Conservation (phyloP, 2,113 vertebrate species). For the Excalfactoria chinensis region DNA sequence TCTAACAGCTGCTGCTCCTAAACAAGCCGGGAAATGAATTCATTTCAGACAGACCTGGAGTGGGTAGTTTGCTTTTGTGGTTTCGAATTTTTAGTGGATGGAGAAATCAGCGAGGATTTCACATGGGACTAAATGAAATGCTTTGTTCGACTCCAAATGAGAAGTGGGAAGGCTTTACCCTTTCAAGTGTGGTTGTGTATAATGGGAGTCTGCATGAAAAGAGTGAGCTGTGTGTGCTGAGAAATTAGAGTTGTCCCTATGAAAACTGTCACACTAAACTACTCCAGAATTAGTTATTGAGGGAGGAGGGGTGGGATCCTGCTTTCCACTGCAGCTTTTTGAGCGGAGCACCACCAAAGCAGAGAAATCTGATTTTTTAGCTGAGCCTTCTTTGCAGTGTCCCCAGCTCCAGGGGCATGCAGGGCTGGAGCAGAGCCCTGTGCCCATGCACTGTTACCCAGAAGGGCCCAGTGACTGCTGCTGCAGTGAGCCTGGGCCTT, state of each 20-base stretch:
- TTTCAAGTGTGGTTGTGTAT: neutral
- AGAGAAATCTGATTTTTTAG: neutral
- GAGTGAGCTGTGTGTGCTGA: neutral
- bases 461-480: neutral
- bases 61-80: slow-evolving; percentile 31
- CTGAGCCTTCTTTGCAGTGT: neutral
- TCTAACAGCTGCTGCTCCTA: slow-evolving; percentile 11
- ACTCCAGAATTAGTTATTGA: neutral
- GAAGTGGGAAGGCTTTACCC: neutral
- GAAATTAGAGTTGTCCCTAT: neutral
- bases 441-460: neutral
- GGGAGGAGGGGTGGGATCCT: neutral
- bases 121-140: slow-evolving; percentile 16
- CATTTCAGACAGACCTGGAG: slow-evolving; percentile 26
- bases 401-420: neutral
- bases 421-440: neutral
- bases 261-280: neutral
- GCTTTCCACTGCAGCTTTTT: neutral
- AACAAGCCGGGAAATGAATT: slow-evolving; percentile 39
- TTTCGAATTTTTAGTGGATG: slow-evolving; percentile 27
- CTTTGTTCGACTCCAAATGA: slow-evolving; percentile 12
- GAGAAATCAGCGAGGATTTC: slow-evolving; percentile 56
- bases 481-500: accelerated
- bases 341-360: neutral
- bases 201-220: neutral